These are phyloP conservation scores for Drosophila neotestacea DNA, from an alignment of 2,888 invertebrate species.

Conservation along the genomic window DNA sequence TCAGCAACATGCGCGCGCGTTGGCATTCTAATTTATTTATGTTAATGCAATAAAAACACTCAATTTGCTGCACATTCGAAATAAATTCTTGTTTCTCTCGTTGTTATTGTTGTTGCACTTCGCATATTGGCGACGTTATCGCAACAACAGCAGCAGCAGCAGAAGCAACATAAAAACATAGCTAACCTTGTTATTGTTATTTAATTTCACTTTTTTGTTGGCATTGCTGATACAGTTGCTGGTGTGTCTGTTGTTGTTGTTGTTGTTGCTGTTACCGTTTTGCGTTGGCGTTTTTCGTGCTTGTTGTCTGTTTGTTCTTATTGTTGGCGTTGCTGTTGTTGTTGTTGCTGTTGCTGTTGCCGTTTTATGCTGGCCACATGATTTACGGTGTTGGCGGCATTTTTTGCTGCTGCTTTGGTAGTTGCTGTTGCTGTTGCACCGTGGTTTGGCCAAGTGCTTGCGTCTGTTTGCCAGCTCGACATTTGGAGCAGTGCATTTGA, in stretches of 20 bases:
- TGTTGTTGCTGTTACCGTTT: conserved; percentile 52
- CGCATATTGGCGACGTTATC: conserved; percentile 67
- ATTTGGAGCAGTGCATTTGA: conserved; percentile 24
- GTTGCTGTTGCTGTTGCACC: conserved; percentile 25
- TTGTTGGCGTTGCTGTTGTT: conserved; percentile 30
- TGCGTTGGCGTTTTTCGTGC: conserved; percentile 53
- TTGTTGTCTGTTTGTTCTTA: conserved; percentile 31
- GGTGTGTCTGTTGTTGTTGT: conserved; percentile 39
- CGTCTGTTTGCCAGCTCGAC: conserved; percentile 34
- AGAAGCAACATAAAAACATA: conserved; percentile 48
- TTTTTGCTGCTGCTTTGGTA: conserved; percentile 16
- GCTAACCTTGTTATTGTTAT: conserved; percentile 80
- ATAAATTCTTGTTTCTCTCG: conserved; percentile 48
- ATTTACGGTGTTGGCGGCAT: conserved; percentile 53
- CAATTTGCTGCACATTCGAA: conserved; percentile 71
- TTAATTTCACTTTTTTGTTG: conserved; percentile 74
- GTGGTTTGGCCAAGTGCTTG: conserved; percentile 51
- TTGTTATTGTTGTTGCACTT: conserved; percentile 30
- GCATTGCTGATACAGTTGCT: conserved; percentile 41
- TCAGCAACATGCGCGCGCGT: conserved; percentile 54
- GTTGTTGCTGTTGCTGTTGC: conserved; percentile 41
- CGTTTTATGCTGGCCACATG: conserved; percentile 55
- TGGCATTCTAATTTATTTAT: conserved; percentile 80
- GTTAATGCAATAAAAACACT: conserved; percentile 82
- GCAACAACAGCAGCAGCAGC: conserved; percentile 38